These are phyloP conservation scores for Holotrichia oblita DNA, from an alignment of 1,140 invertebrate species.

Conservation along the genomic window DNA sequence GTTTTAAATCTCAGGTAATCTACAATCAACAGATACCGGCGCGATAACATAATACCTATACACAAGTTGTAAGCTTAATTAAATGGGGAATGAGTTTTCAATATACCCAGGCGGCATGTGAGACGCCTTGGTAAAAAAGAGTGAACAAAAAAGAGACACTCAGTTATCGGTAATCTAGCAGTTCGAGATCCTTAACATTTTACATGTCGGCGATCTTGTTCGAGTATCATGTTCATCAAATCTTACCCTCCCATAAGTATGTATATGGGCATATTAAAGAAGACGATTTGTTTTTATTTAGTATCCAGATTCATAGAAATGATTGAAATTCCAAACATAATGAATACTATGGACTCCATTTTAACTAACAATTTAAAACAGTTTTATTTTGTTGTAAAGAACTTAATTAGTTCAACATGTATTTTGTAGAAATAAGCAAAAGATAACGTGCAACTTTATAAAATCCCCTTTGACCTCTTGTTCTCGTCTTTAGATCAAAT, in stretches of 20 bases:
- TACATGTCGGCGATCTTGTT: constrained; percentile 30
- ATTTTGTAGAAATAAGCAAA: not conserved
- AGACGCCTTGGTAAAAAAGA: constrained; percentile 12
- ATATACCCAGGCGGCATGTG: constrained; percentile 7
- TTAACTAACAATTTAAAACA: not conserved
- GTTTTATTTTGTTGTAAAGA: not conserved
- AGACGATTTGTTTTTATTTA: constrained; percentile 2
- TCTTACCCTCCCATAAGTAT: constrained; percentile 23
- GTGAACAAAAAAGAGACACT: constrained; percentile 17
- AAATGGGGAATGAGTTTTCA: constrained; percentile 22
- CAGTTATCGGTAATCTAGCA: constrained; percentile 23
- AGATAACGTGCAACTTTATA: not conserved
- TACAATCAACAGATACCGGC: not conserved
- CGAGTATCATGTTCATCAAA: constrained; percentile 10
- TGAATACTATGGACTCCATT: not conserved
- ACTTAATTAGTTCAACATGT: not conserved
- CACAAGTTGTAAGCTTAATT: constrained; percentile 8
- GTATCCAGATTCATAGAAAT: constrained; percentile 3
- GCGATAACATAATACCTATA: not conserved
- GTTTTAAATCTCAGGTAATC: not conserved
- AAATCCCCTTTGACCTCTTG: not conserved
- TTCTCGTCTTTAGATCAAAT: too few species aligned
- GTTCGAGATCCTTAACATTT: constrained; percentile 12
- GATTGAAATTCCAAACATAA: not conserved
- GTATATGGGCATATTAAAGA: not conserved